Conservation (phyloP, 2,113 vertebrate species). For the Rhadina sibilatrix region DNA sequence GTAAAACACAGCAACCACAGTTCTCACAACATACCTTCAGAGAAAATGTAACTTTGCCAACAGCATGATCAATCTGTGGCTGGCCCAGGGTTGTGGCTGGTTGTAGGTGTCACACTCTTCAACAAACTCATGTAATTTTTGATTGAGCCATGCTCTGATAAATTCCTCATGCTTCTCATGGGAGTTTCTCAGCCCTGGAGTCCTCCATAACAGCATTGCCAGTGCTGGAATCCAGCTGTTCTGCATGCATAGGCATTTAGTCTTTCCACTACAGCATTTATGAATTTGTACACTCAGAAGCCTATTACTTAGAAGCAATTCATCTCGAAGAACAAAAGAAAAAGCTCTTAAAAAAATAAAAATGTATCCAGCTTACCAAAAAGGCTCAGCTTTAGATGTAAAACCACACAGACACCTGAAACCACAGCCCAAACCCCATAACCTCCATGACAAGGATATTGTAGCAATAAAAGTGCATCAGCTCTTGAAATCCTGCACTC, state of each 20-base stretch:
- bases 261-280: background rate
- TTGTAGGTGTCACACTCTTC: background rate
- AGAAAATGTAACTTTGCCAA: background rate
- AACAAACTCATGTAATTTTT: background rate
- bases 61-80: background rate
- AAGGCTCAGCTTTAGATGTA: background rate
- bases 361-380: background rate
- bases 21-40: background rate
- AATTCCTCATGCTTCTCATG: background rate
- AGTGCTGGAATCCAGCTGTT: background rate
- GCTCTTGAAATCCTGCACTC: slow-evolving; percentile 53
- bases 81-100: background rate
- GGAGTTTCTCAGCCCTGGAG: background rate
- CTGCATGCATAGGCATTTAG: background rate
- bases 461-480: slow-evolving; percentile 35
- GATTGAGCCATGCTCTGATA: background rate
- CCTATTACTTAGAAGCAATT: background rate
- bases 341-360: background rate
- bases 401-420: slow-evolving; percentile 9
- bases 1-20: background rate
- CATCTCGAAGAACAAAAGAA: background rate
- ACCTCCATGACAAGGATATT: slow-evolving; percentile 20
- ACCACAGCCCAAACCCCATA: background rate
- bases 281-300: background rate
- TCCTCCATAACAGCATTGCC: background rate